These are phyloP conservation scores for Nerophis ophidion DNA, from an alignment of 2,113 vertebrate genomes.

Conservation along the genomic window DNA sequence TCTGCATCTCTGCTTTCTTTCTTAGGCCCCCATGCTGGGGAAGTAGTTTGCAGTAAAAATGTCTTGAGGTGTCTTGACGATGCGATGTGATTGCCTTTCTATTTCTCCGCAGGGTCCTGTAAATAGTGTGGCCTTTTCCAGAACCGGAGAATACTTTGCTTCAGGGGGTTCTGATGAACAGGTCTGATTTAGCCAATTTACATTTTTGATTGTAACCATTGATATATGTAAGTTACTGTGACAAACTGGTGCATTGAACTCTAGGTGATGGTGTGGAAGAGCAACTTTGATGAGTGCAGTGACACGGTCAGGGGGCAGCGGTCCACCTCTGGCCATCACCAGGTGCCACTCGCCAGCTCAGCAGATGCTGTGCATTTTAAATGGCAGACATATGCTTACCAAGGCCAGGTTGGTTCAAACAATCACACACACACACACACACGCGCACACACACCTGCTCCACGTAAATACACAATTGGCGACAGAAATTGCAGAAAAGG, in stretches of 20 bases:
- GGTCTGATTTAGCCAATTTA: constrained; percentile 39
- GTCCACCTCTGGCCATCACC: constrained; percentile 23
- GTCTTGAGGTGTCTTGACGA: not conserved
- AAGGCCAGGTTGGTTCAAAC: constrained; percentile 47
- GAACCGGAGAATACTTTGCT: constrained; percentile 83
- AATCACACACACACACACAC: not conserved
- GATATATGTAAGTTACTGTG: not conserved
- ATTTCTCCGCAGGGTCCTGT: constrained; percentile 76
- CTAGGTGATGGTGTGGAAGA: constrained; percentile 96
- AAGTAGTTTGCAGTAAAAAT: not conserved
- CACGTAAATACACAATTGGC: not conserved
- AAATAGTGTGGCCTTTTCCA: constrained; percentile 84
- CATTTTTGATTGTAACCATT: not conserved
- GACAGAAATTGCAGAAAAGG: too few relatives aligned
- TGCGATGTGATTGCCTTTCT: not conserved
- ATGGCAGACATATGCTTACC: constrained; percentile 11
- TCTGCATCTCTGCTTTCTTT: constrained; percentile 34
- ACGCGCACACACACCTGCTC: not conserved
- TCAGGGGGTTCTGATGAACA: constrained; percentile 95
- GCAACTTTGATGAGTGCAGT: constrained; percentile 80
- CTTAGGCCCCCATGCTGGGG: constrained; percentile 9
- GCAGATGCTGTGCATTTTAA: not conserved
- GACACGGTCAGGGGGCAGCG: constrained; percentile 62
- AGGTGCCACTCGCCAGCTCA: constrained; percentile 25
- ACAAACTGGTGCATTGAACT: not conserved